phyloP scores from a whole-genome alignment of 1,140 invertebrate species.

The Bradysia coprophila region DNA sequence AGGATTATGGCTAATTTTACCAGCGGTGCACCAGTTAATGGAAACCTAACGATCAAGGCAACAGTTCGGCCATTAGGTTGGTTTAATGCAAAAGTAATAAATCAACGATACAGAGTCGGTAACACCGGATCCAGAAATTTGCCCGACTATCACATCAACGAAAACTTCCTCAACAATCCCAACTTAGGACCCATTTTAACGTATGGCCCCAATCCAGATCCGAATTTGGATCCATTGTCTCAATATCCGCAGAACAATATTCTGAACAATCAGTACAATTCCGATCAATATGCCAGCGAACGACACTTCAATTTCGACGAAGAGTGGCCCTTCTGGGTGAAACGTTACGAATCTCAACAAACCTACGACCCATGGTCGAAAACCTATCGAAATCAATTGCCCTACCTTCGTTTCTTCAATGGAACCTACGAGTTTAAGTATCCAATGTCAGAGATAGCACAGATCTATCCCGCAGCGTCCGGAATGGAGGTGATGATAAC shows the following conservation, averaged over 20 bases:
- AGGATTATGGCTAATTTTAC: constrained; percentile 87
- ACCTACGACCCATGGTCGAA: constrained; percentile 16
- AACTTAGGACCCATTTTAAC: background rate
- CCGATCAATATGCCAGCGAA: constrained; percentile 37
- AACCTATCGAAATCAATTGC: constrained; percentile 30
- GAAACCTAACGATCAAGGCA: constrained; percentile 72
- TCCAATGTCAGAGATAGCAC: constrained; percentile 56
- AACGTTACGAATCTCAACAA: constrained; percentile 25
- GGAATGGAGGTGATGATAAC: constrained; percentile 73
- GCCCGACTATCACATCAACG: constrained; percentile 17
- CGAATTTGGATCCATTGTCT: constrained; percentile 2
- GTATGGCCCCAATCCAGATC: background rate
- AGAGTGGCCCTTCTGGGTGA: constrained; percentile 58
- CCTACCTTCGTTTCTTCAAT: constrained; percentile 59
- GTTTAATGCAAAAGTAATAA: constrained; percentile 25
- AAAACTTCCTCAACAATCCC: background rate
- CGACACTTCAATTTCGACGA: constrained; percentile 62
- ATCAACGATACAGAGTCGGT: constrained; percentile 21
- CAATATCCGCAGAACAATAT: constrained; percentile 11
- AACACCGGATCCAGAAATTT: constrained; percentile 14
- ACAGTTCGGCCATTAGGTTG: constrained; percentile 48
- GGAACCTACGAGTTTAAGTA: constrained; percentile 74
- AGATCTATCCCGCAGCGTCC: constrained; percentile 43
- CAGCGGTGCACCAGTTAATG: constrained; percentile 60
- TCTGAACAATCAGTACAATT: constrained; percentile 19